Base-by-base conservation (phyloP, 1,140 invertebrate species). In the Trichogramma pretiosum region DNA sequence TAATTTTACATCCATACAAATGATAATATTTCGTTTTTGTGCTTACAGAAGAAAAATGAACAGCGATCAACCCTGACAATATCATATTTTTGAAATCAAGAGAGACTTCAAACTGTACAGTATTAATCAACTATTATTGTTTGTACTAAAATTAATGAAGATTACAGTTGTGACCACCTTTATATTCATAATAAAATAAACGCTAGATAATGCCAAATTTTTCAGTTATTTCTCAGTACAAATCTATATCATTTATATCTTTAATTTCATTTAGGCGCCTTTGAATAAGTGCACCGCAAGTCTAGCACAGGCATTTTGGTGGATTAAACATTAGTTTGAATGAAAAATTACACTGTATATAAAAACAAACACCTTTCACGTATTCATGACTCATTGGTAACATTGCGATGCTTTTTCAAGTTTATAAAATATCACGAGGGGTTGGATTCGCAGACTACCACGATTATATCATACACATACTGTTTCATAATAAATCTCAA, bases 161-260 rank as follows among this genome's bases (percentile, higher is more conserved):
- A 69, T 64, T 62, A 56, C 65, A 63, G 70, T 64, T 63, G 54
- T 61, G 56, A 64, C 58, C 56, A 58, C 48, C 55, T 63, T 62
- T 53, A 62, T 61, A 59, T 66, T 67, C 57, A 61, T 67, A 69
- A 67, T 64, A 69, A 70, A 72, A 70, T 70, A 69, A 67, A 70
- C 68, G 66, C 65, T 68, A 67, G 62, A 63, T 63, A 69, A 68
- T 63, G 62, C 63, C 65, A 64, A 70, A 62, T 53, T 59, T 61
- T 28, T 60, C 42, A 55, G 38, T 56, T 58, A 51, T 61, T 56
- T 57, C n/a, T n/a, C n/a, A n/a, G n/a, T n/a, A n/a, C n/a, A 55
- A 54, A 45, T 56, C 49, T 48, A 58, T 37, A 52, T 52, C n/a
- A n/a, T n/a, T n/a, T 28, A 28, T 28, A 28, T 28, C 50, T 28